These are phyloP conservation scores for Xyrauchen texanus DNA, from an alignment of 2,113 vertebrate species.

Conservation along the genomic window DNA sequence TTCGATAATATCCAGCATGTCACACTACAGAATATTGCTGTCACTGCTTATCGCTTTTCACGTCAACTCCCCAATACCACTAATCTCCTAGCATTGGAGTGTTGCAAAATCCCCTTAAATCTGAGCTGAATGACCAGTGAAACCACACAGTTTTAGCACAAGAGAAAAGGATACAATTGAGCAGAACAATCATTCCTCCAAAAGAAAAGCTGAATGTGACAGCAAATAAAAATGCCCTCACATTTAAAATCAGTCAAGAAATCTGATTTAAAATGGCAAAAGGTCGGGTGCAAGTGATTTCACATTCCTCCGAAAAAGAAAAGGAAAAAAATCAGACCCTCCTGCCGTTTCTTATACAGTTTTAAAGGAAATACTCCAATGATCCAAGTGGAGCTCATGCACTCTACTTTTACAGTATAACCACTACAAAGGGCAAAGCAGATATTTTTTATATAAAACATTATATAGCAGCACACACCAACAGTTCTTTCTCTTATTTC, in stretches of 20 bases:
- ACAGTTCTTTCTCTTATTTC: not conserved
- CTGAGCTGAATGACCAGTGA: not conserved
- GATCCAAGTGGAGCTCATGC: not conserved
- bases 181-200: not conserved
- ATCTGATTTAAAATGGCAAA: constrained; percentile 15
- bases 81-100: no score
- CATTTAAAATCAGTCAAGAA: not conserved
- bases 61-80: not conserved
- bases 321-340: not conserved
- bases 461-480: not conserved
- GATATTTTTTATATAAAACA: not conserved
- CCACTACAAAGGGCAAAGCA: not conserved
- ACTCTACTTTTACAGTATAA: constrained; percentile 11
- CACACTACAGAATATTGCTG: not conserved
- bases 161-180: not conserved
- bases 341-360: not conserved
- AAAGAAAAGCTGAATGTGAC: not conserved
- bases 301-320: constrained; percentile 4
- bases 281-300: constrained; percentile 7
- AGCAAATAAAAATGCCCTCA: constrained; percentile 7
- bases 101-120: not conserved
- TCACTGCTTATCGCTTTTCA: not conserved
- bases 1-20: not conserved
- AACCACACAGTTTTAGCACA: not conserved
- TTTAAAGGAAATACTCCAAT: not conserved